A percentile compares a stretch with the other conserved stretches of the same genome.
phyloP scores from a whole-genome alignment of 2,888 invertebrate species.

The Hirtodrosophila cameraria region DNA sequence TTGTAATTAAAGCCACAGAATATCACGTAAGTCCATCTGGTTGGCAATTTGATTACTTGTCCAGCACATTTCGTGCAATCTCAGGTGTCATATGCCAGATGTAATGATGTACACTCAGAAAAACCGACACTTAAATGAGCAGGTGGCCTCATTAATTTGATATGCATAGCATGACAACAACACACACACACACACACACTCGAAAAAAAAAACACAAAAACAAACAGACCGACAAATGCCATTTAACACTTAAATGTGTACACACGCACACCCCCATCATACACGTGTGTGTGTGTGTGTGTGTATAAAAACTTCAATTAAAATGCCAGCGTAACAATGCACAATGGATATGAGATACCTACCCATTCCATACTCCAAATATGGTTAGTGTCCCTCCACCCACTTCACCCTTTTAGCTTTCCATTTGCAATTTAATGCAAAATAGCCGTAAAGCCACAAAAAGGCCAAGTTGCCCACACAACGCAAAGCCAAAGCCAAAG shows the following conservation, averaged over 20 bases:
- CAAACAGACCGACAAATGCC: slow-evolving; percentile 43
- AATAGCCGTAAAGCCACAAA: slow-evolving; percentile 67
- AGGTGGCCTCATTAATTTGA: slow-evolving; percentile 39
- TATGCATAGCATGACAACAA: slow-evolving; percentile 44
- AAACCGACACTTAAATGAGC: slow-evolving; percentile 14
- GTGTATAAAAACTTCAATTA: slow-evolving; percentile 63
- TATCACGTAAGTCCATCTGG: slow-evolving; percentile 16
- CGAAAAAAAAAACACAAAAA: slow-evolving; percentile 3
- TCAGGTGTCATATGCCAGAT: slow-evolving; percentile 63
- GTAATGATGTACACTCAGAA: slow-evolving; percentile 46
- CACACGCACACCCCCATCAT: slow-evolving; percentile 31
- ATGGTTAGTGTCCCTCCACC: slow-evolving; percentile 13
- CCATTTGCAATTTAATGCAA: slow-evolving; percentile 68
- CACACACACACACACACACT: too few species aligned
- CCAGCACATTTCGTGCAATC: slow-evolving; percentile 45
- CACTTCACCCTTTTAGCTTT: slow-evolving; percentile 19
- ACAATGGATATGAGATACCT: slow-evolving; percentile 41
- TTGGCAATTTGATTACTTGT: slow-evolving; percentile 13
- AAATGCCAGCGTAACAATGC: slow-evolving; percentile 62
- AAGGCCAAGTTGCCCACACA: slow-evolving; percentile 44
- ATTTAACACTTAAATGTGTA: slow-evolving; percentile 65
- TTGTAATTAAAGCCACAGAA: slow-evolving; percentile 31
- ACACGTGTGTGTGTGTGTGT: slow-evolving; percentile 7
- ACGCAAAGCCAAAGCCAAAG: slow-evolving; percentile 13
- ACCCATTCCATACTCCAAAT: not conserved